Evolutionary conservation across 2,888 invertebrate genomes (phyloP), one percentile per base, ranked within the genome.

Genomic region (Galerucella calmariensis): DNA sequence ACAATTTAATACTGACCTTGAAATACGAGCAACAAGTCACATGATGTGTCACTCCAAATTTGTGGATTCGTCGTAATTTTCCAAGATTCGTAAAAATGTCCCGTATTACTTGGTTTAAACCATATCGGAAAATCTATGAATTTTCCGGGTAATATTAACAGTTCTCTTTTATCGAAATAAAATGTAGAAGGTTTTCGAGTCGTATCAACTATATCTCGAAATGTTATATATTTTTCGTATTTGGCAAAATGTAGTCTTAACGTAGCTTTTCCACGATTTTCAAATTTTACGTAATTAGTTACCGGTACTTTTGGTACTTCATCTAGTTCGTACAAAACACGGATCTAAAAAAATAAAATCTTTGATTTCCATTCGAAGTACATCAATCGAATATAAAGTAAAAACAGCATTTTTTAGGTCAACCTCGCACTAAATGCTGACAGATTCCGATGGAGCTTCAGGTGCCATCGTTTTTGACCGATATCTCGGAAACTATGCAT

Each of bases 91-190:
- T 59, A 56, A 63, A 78, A 81, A 66, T 76, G 77, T 16, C 82
- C 80, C 1, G 76, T 69, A 9, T 73, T 66, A 8, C 66, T 69
- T 0, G 80, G 87, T 63, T 88, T 80, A 79, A 90, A 92, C 78
- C 89, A 90, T 48, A 91, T 86, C 14, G 81, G 84, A 61, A 91
- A 79, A 46, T 87, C 79, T 59, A 86, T 86, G 3, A 81, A 85
- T 79, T 90, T 88, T 0, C 90, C 90, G 1, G 91, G 91, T 0
- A 88, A 83, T 59, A 92, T 75, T 0, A 90, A 82, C 20, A 89
- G 87, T 82, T 90, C 90, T 77, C 89, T 90, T 84, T 90, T 91
- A 73, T 90, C 88, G 75, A 92, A 92, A 81, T 88, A 90, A 81
- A 91, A 92, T 0, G 75, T 68, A 9, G 74, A 58, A 14, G 68